Evolutionary conservation across 2,113 vertebrate species (phyloP).

Genomic region (Grammomys dolichurus): DNA sequence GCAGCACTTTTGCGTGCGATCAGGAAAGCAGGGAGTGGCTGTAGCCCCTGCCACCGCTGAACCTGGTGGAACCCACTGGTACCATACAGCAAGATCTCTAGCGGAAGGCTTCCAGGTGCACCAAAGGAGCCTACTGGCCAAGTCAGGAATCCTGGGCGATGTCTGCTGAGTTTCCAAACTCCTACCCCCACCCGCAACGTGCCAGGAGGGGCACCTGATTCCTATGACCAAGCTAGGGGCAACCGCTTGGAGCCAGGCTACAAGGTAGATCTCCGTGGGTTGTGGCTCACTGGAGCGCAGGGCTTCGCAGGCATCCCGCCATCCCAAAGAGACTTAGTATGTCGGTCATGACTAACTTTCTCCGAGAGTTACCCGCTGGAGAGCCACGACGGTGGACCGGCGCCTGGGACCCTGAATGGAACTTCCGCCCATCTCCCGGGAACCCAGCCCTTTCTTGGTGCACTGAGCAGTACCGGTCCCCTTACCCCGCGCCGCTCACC

Average conservation of each 20-base stretch:
- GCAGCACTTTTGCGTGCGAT: background rate
- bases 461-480: background rate
- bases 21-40: background rate
- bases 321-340: background rate
- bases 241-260: too few species aligned
- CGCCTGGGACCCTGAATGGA: background rate
- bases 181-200: background rate
- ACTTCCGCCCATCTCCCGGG: background rate
- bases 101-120: background rate
- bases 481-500: slow-evolving; percentile 1
- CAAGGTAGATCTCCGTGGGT: too few species aligned
- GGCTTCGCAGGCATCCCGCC: background rate
- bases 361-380: background rate
- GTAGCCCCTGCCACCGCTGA: background rate
- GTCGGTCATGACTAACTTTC: background rate
- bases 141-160: background rate
- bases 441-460: background rate
- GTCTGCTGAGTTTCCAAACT: background rate
- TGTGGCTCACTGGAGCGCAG: background rate
- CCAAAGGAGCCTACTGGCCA: background rate
- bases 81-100: background rate
- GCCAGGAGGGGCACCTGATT: too few species aligned
- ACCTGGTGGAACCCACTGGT: too few species aligned
- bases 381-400: fast-evolving
- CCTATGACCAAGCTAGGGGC: background rate